Base-by-base conservation (phyloP, 2,888 invertebrate species). In the Scrobipalpa atriplicella region DNA sequence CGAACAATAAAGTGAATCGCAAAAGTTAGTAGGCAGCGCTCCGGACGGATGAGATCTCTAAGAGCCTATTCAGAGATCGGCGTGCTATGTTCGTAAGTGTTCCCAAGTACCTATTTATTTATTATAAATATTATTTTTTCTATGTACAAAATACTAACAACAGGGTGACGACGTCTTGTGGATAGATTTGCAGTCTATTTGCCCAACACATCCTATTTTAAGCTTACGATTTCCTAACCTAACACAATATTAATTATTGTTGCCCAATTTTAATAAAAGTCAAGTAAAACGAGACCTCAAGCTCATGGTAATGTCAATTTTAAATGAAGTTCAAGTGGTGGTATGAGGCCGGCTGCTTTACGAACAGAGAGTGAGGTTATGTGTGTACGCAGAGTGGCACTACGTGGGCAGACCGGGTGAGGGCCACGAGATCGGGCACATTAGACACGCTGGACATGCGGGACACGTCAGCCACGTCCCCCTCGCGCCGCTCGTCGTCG, bases 321-420 rank as follows among this genome's bases (percentile, higher is more conserved):
- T 18, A 10, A 18, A 54, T 54, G 10, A 11, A 56, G 13, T 56
- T 52, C 10, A 19, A 52, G 52, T 11, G 51, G 16, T 52, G 19
- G 21, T 62, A 58, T 63, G 69, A 72, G 71, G 70, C 68, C 67
- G 66, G 67, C 62, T 60, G 56, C 5, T 60, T 36, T 70, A 65
- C 65, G 65, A 65, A 58, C 11, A 19, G 66, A 60, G 41, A 65
- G 64, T 65, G 10, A 66, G 62, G 56, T 63, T 51, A 36, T 66
- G 64, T 51, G 68, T 66, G 58, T 67, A 69, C 69, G 67, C 73
- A 89, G 89, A 83, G 74, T 89, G 89, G 89, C 87, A 84, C 80
- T 82, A 80, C 84, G 80, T 88, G 74, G 84, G 73, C 75, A 78
- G 80, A 72, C 84, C 86, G 72, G 77, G 69, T 66, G 75, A 67